Base-by-base conservation (phyloP, 2,113 vertebrate genomes). In the Osmerus mordax region DNA sequence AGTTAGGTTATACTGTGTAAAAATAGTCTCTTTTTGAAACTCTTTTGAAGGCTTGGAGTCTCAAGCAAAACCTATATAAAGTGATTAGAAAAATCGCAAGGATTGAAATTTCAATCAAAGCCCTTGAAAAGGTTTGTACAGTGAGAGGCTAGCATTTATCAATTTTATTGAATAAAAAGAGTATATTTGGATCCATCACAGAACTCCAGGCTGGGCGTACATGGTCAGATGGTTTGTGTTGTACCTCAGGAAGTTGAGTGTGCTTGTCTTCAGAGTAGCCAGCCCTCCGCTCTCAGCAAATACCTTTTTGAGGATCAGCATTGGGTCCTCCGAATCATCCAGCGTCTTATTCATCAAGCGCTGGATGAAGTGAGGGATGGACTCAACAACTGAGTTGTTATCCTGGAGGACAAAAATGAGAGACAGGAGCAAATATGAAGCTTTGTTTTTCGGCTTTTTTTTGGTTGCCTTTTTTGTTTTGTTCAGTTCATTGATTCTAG, bases 201-300 rank as follows among this genome's bases (percentile, higher is more conserved):
- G 74, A 68, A 88, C 85, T 67, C 86, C 89, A 2, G 90, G 90
- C 78, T 80, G 85, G 0, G 91, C 87, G 47, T 94, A 98, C 96
- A 96, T 94, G 72, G 95, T 93, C 80, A 98, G 90, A 72, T 94
- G 94, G 89, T 93, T 88, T 1, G 84, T 81, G 82, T 97, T 95
- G 79, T 87, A 94, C 77, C 78, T 87, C 75, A 98, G 89, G 67
- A 90, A 97, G 70, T 85, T 88, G 1, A 94, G 87, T 5, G 91
- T 64, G 19, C 87, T 83, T n/a, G 74, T 90, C 73, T 89, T 91
- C 69, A 96, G 71, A 28, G 83, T 65, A 0, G 4, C 29, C 54
- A 75, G 82, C 66, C 84, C 82, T 71, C 80, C 69, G 11, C 15
- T 83, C 59, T 64, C 71, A 61, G 81, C 32, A 5, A 83, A 85